Conservation (phyloP, 1,140 invertebrate genomes). For the Metopolophium dirhodum region DNA sequence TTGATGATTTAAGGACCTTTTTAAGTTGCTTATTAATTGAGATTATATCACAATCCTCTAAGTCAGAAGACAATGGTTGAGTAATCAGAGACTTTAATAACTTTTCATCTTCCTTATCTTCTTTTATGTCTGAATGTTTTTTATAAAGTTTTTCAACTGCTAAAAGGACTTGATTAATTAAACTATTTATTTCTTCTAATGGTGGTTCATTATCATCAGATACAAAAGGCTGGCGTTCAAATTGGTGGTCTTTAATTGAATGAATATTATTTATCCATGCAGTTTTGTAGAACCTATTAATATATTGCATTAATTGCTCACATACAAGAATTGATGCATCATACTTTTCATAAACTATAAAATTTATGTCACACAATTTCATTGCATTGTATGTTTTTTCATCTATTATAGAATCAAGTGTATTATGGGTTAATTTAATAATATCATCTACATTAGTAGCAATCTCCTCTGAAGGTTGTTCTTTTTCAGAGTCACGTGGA, state of each 20-base stretch:
- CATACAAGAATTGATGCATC: background rate
- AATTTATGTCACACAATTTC: constrained; percentile 45
- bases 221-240: constrained; percentile 7
- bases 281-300: background rate
- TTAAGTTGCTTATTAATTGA: constrained; percentile 26
- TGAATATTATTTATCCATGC: background rate
- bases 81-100: constrained; percentile 28
- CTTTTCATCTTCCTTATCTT: constrained; percentile 63
- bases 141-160: constrained; percentile 76
- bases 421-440: background rate
- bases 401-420: background rate
- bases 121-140: constrained; percentile 64
- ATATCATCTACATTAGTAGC: constrained; percentile 15
- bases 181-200: constrained; percentile 36
- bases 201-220: constrained; percentile 25
- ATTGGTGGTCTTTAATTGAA: background rate
- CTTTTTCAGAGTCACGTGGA: background rate
- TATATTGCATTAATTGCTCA: constrained; percentile 2
- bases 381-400: constrained; percentile 22
- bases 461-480: background rate
- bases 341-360: background rate
- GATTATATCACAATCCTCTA: constrained; percentile 64
- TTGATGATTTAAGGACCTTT: constrained; percentile 16
- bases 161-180: constrained; percentile 66
- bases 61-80: constrained; percentile 35